Base-by-base conservation (phyloP, 2,113 vertebrate genomes). In the Hemichromis elongatus region DNA sequence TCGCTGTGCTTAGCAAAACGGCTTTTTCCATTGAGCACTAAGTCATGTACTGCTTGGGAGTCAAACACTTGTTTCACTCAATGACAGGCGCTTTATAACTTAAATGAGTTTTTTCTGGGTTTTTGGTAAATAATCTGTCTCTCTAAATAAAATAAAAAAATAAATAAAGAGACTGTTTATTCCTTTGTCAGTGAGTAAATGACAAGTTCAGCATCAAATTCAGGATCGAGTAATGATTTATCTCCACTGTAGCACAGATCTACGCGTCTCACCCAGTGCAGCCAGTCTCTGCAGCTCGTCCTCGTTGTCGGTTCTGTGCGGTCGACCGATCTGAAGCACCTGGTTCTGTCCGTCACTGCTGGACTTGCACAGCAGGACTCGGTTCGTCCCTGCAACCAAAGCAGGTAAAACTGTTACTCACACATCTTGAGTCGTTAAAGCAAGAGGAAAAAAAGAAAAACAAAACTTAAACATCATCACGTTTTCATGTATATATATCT, bases 221-320 rank as follows among this genome's bases (percentile, higher is more conserved):
- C 4, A 0, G 30, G 30, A 37, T 37, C 0, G 37, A 63, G 21
- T 61, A 33, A 61, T 37, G 6, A 63, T 37, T 37, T 63, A 37
- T 63, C 19, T 21, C 59, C 33, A 37, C 10, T 63, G 8, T 37
- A 19, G 2, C 59, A 28, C 3, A 53, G n/a, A 30, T 40, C 16
- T 84, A 55, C 9, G 2, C 1, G 28, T 87, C 97, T 96, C 83
- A 99, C 99, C 98, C 86, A 99, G 96, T n/a, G 97, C 97, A 0
- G 97, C 96, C 45, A 99, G 96, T 70, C 99, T 97, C 90, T 98
- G 97, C 70, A 99, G 97, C 90, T 99, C 99, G 1, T 99, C 99
- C 79, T 99, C 99, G 0, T 99, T 99, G 86, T 99, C 97, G 0
- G 97, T 97, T 0, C 97, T 97, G 87, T 99, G 99, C 35, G 97